Evolutionary conservation across 2,888 invertebrate species (phyloP).

Genomic region (Taenaris catops): DNA sequence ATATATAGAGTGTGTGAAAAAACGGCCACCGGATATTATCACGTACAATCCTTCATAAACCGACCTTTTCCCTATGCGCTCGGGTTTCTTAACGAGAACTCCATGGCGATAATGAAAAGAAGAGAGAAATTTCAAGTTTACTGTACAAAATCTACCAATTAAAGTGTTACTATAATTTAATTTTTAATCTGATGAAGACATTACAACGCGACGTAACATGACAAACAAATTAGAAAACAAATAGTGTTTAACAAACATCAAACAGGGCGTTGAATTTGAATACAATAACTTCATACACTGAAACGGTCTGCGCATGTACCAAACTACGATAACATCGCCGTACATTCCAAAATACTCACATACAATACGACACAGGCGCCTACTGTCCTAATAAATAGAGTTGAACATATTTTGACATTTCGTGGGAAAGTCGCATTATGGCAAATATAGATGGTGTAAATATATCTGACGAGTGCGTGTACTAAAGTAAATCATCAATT

Average conservation of each 20-base stretch:
- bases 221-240: slow-evolving; percentile 13
- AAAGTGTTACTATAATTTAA: neutral
- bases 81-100: too few species aligned
- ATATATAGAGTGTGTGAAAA: too few species aligned
- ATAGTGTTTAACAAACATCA: slow-evolving; percentile 27
- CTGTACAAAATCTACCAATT: too few species aligned
- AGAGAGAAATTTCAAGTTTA: too few species aligned
- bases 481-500: too few species aligned
- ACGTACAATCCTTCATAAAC: too few species aligned
- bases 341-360: slow-evolving; percentile 50
- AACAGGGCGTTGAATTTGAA: slow-evolving; percentile 42
- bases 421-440: slow-evolving; percentile 46
- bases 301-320: slow-evolving; percentile 35
- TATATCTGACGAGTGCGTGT: slow-evolving; percentile 4
- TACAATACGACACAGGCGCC: slow-evolving; percentile 36
- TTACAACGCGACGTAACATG: neutral
- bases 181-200: neutral
- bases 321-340: slow-evolving; percentile 46
- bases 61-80: too few species aligned
- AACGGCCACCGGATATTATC: too few species aligned
- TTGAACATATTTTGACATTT: slow-evolving; percentile 55
- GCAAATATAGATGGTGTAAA: slow-evolving; percentile 15
- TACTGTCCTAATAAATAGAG: slow-evolving; percentile 52
- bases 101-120: too few species aligned
- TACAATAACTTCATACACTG: slow-evolving; percentile 41